These are phyloP conservation scores for Typhlomys cinereus DNA, from an alignment of 2,113 vertebrate species.

Conservation along the genomic window DNA sequence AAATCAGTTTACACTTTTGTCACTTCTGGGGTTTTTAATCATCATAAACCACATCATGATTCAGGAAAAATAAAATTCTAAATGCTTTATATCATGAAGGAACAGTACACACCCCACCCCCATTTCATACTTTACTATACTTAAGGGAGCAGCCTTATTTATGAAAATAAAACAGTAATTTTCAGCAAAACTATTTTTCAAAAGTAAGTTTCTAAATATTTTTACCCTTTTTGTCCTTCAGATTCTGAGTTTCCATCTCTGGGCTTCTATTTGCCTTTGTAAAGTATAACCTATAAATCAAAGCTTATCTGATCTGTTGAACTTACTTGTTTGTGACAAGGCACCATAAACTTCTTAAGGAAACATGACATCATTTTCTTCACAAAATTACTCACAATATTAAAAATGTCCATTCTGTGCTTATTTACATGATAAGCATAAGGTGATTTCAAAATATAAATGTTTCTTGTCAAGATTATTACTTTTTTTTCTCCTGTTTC, in stretches of 20 bases:
- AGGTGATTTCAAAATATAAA: neutral
- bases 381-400: neutral
- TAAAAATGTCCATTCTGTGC: neutral
- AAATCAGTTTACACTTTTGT: neutral
- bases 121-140: neutral
- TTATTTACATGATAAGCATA: neutral
- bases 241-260: neutral
- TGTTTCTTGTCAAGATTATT: neutral
- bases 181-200: neutral
- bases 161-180: neutral
- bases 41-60: neutral
- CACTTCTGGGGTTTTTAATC: neutral
- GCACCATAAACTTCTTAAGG: neutral
- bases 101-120: neutral
- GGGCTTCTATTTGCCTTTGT: neutral
- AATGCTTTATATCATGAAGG: neutral
- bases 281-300: too few species aligned
- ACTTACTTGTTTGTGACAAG: neutral
- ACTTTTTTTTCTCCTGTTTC: slow-evolving; percentile 50
- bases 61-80: neutral
- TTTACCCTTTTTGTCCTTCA: neutral
- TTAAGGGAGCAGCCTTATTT: neutral
- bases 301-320: neutral
- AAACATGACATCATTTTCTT: slow-evolving; percentile 1
- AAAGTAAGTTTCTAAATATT: neutral